These are phyloP conservation scores for Drosophila nebulosa DNA, from an alignment of 1,140 invertebrate species.

Conservation along the genomic window DNA sequence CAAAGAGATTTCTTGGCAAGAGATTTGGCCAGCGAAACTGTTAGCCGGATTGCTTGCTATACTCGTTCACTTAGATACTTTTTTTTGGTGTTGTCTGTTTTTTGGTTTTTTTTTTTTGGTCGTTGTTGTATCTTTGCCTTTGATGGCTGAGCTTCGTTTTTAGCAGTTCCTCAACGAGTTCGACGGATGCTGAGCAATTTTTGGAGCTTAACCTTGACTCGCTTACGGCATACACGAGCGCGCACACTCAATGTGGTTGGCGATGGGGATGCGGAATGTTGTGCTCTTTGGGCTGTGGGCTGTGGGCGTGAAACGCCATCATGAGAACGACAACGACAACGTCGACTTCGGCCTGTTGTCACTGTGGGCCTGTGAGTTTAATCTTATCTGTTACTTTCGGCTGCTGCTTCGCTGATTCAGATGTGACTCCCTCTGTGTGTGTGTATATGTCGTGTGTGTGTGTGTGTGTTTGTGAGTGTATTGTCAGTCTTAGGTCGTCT, in stretches of 20 bases:
- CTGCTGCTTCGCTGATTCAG: slow-evolving; percentile 21
- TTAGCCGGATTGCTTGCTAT: not conserved
- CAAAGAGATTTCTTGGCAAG: slow-evolving; percentile 7
- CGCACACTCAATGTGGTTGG: slow-evolving; percentile 59
- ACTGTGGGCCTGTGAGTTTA: slow-evolving; percentile 67
- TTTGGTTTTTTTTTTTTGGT: not conserved
- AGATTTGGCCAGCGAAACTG: slow-evolving; percentile 18
- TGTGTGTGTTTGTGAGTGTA: slow-evolving; percentile 20
- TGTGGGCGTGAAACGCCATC: slow-evolving; percentile 62
- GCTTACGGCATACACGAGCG: slow-evolving; percentile 66
- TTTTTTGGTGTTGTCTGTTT: not conserved
- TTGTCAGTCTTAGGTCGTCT: slow-evolving; percentile 56
- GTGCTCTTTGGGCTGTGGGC: not conserved
- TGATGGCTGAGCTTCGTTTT: slow-evolving; percentile 42
- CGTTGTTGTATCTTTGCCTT: slow-evolving; percentile 16
- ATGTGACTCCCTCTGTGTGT: slow-evolving; percentile 8
- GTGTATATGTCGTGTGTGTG: slow-evolving; percentile 20
- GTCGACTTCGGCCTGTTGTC: slow-evolving; percentile 66
- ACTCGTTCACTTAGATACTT: not conserved
- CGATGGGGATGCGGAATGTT: not conserved
- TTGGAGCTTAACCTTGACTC: slow-evolving; percentile 76
- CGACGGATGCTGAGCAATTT: slow-evolving; percentile 54
- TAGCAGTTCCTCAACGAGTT: slow-evolving; percentile 36
- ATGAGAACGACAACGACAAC: slow-evolving; percentile 45
- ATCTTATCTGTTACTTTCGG: slow-evolving; percentile 73